phyloP scores from a whole-genome alignment of 2,888 invertebrate species.

The Drosophila kokeensis region DNA sequence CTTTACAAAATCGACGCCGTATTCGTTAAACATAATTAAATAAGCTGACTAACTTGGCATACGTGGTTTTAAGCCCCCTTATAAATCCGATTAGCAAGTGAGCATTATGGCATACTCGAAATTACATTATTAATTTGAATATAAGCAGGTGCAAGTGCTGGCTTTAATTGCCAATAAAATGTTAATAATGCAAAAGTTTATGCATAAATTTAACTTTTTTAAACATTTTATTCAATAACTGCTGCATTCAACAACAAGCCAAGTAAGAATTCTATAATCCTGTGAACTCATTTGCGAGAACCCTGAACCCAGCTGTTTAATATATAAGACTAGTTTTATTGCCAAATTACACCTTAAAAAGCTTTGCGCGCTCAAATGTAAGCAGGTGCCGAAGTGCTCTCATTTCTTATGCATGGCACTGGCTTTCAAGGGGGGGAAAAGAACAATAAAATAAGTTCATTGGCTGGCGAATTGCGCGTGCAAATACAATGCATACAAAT shows the following conservation, averaged over 20 bases:
- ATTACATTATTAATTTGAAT: neutral
- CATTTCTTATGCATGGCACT: neutral
- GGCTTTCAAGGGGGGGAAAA: neutral
- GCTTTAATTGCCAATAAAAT: neutral
- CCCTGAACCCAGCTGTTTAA: neutral
- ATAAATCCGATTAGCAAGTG: slow-evolving; percentile 35
- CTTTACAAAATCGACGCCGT: slow-evolving; percentile 12
- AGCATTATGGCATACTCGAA: neutral
- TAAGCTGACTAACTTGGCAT: slow-evolving; percentile 43
- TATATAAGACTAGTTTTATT: neutral
- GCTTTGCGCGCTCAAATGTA: neutral
- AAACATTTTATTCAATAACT: neutral
- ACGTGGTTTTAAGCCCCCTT: slow-evolving; percentile 17
- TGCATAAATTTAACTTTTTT: neutral
- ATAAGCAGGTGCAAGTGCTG: neutral
- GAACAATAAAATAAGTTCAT: neutral
- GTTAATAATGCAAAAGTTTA: neutral
- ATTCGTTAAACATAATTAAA: neutral
- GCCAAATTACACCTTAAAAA: neutral
- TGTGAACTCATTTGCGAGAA: neutral
- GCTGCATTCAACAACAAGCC: neutral
- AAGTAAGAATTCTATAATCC: neutral
- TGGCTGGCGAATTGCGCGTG: neutral
- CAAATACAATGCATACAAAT: neutral
- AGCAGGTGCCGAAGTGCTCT: neutral